phyloP scores from a whole-genome alignment of 2,888 invertebrate species.

The Pheosia tremula region DNA sequence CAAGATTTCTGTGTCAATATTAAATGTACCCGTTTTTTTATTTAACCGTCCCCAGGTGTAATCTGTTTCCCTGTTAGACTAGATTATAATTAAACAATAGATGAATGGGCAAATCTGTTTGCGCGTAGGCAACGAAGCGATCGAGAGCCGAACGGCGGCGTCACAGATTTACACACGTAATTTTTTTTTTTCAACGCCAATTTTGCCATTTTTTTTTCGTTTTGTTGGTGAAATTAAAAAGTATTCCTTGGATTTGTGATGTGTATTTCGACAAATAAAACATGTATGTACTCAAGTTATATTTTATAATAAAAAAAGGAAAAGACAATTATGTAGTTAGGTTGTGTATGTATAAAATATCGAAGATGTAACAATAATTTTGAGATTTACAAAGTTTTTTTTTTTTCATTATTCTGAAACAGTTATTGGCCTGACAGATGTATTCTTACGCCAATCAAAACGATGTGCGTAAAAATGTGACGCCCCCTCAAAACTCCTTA shows the following conservation, averaged over 20 bases:
- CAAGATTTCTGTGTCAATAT: conserved; percentile 20
- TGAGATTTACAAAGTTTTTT: too few relatives aligned
- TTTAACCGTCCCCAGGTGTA: conserved; percentile 31
- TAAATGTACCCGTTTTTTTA: conserved; percentile 11
- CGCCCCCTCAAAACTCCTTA: conserved; percentile 42
- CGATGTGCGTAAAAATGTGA: conserved; percentile 40
- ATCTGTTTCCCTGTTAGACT: conserved; percentile 5
- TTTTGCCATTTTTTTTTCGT: background rate
- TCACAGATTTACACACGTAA: conserved; percentile 22
- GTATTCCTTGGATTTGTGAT: too few relatives aligned
- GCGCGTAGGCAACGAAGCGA: conserved; percentile 34
- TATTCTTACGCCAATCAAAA: too few relatives aligned
- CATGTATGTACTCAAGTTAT: too few relatives aligned
- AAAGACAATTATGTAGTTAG: background rate
- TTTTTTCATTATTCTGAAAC: too few relatives aligned
- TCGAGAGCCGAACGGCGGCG: conserved; percentile 23
- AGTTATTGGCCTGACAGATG: too few relatives aligned
- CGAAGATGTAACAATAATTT: too few relatives aligned
- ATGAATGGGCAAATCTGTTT: conserved; percentile 17
- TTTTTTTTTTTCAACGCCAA: background rate
- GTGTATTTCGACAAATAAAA: too few relatives aligned
- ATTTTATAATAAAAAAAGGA: too few relatives aligned
- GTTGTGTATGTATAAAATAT: background rate
- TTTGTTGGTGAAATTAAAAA: background rate
- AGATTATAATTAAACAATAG: conserved; percentile 25